phyloP scores from a whole-genome alignment of 2,797 vertebrate genomes.

The Tarsius wallacei region DNA sequence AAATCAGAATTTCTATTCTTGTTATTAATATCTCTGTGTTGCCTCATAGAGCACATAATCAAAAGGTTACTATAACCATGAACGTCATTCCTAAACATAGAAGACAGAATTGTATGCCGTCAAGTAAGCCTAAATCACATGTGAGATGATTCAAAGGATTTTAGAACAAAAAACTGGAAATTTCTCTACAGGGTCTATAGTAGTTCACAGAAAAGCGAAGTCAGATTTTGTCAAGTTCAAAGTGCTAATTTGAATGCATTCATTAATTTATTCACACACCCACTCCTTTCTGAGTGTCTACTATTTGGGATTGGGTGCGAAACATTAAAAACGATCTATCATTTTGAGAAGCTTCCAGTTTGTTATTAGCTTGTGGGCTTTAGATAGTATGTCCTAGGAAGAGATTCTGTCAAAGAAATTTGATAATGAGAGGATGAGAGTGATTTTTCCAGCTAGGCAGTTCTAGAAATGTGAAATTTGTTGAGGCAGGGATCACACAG shows the following conservation, averaged over 20 bases:
- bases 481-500: slow-evolving; percentile 9
- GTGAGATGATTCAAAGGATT: neutral
- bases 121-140: neutral
- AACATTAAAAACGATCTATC: slow-evolving; percentile 48
- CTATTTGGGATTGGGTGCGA: neutral
- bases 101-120: neutral
- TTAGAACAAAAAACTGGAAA: neutral
- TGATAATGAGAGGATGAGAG: neutral
- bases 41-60: neutral
- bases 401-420: neutral
- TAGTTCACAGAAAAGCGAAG: slow-evolving; percentile 16
- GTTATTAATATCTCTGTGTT: neutral
- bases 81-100: neutral
- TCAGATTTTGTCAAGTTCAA: neutral
- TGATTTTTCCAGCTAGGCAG: neutral
- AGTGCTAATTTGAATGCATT: slow-evolving; percentile 36
- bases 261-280: neutral
- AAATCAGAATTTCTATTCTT: slow-evolving; percentile 22
- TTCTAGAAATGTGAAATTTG: slow-evolving; percentile 30
- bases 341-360: neutral
- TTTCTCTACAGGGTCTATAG: neutral
- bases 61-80: neutral
- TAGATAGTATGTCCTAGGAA: neutral
- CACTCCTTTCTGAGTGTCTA: neutral
- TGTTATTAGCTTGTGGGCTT: neutral